phyloP scores from a whole-genome alignment of 2,888 invertebrate species.

The Shargacucullia verbasci region DNA sequence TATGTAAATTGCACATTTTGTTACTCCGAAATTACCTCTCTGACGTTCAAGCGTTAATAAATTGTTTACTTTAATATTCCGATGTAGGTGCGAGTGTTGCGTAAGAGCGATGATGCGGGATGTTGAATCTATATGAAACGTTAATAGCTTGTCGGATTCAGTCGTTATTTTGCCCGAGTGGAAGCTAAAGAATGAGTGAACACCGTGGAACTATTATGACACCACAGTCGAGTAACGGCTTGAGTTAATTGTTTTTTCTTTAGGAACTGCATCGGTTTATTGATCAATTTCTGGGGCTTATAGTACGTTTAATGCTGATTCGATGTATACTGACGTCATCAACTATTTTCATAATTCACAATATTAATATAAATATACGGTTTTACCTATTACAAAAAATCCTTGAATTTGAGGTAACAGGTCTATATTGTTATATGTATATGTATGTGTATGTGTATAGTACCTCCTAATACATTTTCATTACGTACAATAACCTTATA shows the following conservation, averaged over 20 bases:
- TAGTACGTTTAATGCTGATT: not conserved
- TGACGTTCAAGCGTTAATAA: slow-evolving; percentile 48
- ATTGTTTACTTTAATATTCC: slow-evolving; percentile 36
- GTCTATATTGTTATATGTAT: no score
- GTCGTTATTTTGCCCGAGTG: slow-evolving; percentile 45
- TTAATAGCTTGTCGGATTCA: slow-evolving; percentile 39
- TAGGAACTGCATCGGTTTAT: slow-evolving; percentile 7
- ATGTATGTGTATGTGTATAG: no score
- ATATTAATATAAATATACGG: no score
- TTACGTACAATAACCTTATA: not conserved
- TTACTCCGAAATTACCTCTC: slow-evolving; percentile 53
- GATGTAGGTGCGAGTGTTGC: slow-evolving; percentile 25
- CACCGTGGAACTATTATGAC: slow-evolving; percentile 43
- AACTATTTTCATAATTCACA: no score
- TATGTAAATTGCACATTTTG: slow-evolving; percentile 73
- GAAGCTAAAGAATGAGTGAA: slow-evolving; percentile 52
- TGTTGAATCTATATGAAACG: slow-evolving; percentile 20
- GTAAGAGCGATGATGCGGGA: slow-evolving; percentile 16
- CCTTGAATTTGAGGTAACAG: no score
- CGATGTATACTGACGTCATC: no score
- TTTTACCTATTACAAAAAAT: no score
- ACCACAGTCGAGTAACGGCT: slow-evolving; percentile 37
- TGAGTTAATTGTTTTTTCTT: slow-evolving; percentile 10
- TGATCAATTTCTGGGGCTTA: not conserved
- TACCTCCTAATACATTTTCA: no score